Base-by-base conservation (phyloP, 2,113 vertebrate species). In the Miniopterus natalensis region DNA sequence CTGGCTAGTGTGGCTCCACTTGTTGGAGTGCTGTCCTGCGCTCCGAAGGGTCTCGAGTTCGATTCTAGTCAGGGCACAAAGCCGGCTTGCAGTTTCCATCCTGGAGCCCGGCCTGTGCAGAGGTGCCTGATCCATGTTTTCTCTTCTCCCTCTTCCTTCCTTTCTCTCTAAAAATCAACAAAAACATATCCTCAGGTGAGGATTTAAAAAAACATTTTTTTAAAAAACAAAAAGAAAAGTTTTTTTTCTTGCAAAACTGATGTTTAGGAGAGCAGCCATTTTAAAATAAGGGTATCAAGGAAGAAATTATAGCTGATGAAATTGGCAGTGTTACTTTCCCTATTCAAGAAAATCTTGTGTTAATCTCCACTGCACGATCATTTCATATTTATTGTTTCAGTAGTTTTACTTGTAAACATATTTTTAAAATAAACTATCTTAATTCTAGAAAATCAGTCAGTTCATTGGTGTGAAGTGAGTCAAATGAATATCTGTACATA, bases 351-450 rank as follows among this genome's bases (percentile, higher is more conserved):
- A 92, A 53, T 84, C 31, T 71, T 65, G 21, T 80, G n/a, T 90
- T 47, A 86, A 70, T 31, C 36, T 7, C 6, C 9, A 57, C 31
- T 70, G 17, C 17, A 49, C 36, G 77, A 25, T n/a, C 6, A 86
- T 81, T 83, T 63, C 27, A 15, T 51, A 40, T 36, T 15, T 45
- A 51, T 36, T 80, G 2, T 90, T 68, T 23, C 7, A 85, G 12
- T 68, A 89, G 40, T 45, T 71, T 84, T 94, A 25, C 5, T 75
- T 84, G 4, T 40, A 81, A 79, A 65, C 47, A 23, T 45, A 47
- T 79, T 93, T 89, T 89, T 13, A 31, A 88, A 89, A 90, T 53
- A 92, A 92, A 57, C 57, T 90, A 13, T 23, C 0, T 84, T 75
- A 49, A 87, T 59, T 94, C 15, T 40, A 81, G 45, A 90, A 86